Evolutionary conservation across 1,140 invertebrate genomes (phyloP).

Genomic region (Polypedilum pembai): DNA sequence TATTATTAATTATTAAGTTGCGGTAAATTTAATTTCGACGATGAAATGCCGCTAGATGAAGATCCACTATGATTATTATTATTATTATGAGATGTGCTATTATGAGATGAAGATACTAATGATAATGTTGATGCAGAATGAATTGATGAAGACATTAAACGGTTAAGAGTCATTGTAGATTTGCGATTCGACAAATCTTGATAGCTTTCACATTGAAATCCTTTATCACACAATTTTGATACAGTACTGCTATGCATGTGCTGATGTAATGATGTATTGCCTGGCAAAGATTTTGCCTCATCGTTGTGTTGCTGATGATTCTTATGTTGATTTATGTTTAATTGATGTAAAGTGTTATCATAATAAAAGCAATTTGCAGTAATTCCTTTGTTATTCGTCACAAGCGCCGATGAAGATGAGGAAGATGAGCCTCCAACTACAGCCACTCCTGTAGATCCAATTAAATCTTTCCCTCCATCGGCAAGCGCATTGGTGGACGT

Average conservation of each 20-base stretch:
- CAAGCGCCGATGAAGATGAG: background rate
- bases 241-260: background rate
- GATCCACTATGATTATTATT: conserved; percentile 24
- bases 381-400: background rate
- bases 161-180: conserved; percentile 22
- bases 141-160: conserved; percentile 22
- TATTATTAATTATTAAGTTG: conserved; percentile 15
- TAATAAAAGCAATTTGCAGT: conserved; percentile 14
- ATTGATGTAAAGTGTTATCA: conserved; percentile 21
- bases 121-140: conserved; percentile 20
- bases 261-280: background rate
- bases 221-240: background rate
- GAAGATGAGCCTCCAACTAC: background rate
- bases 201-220: background rate
- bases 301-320: conserved; percentile 1
- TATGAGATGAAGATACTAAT: background rate
- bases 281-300: conserved; percentile 11
- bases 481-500: background rate
- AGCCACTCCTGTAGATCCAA: background rate
- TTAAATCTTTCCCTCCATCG: background rate
- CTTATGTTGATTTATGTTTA: conserved; percentile 3
- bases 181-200: conserved; percentile 14
- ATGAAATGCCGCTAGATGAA: background rate
- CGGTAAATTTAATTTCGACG: conserved; percentile 22
- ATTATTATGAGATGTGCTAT: background rate